phyloP scores from a whole-genome alignment of 2,797 vertebrate species.

The Eulemur coronatus region DNA sequence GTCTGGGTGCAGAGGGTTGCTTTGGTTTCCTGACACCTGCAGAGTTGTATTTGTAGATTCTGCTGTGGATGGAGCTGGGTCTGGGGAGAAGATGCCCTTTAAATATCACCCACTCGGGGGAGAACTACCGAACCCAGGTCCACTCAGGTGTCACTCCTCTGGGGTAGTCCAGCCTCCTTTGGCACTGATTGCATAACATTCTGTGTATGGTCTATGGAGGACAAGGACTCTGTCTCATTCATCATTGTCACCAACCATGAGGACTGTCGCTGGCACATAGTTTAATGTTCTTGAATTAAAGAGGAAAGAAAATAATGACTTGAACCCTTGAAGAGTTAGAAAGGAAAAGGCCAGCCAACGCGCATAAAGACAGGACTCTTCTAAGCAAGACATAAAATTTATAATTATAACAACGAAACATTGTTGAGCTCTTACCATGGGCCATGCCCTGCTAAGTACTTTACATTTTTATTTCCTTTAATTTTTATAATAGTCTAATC shows the following conservation, averaged over 20 bases:
- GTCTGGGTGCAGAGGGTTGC: background rate
- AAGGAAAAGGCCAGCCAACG: background rate
- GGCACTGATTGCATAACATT: background rate
- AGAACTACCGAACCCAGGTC: background rate
- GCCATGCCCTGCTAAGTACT: background rate
- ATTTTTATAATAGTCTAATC: background rate
- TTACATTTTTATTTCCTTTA: background rate
- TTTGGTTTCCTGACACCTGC: background rate
- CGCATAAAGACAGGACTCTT: background rate
- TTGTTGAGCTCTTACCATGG: background rate
- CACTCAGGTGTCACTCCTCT: background rate
- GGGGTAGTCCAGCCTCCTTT: background rate
- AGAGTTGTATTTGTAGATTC: background rate
- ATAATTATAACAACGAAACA: background rate
- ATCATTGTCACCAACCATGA: slow-evolving; percentile 22
- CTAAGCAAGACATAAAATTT: background rate
- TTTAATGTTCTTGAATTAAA: slow-evolving; percentile 44
- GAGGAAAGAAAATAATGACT: slow-evolving; percentile 24
- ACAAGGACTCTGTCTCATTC: slow-evolving; percentile 40
- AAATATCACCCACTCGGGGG: background rate
- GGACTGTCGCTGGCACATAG: background rate
- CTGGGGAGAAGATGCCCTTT: background rate
- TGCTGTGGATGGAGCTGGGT: background rate
- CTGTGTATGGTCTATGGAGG: background rate
- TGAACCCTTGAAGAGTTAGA: background rate